Base-by-base conservation (phyloP, 35 echinoderm and acorn worm species). In the Ophioderma brevispina region DNA sequence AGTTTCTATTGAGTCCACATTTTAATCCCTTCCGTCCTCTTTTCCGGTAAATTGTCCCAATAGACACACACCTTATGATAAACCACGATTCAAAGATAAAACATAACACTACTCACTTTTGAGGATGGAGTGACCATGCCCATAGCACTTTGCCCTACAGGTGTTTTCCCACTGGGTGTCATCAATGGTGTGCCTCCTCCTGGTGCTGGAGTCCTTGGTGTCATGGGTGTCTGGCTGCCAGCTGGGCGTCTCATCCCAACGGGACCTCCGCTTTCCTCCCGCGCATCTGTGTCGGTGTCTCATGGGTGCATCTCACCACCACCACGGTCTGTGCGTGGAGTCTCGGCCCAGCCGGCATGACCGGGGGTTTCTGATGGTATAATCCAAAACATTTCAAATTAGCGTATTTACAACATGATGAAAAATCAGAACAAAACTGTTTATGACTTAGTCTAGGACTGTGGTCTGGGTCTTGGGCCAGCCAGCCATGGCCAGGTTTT, bases 311-410 rank as follows among this genome's bases (percentile, higher is more conserved):
- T 92, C 86, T 81, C 86, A 59, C 93, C 94, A 32, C 96, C 93
- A 0, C 90, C 97, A 84, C 97, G 90, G 82, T 99, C 97, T 77
- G 97, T 99, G 23, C 97, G 97, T 13, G 97, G 97, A 64, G 97
- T 99, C n/a, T 99, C 94, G 11, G 93, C 97, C 97, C 97, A 99
- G 0, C 97, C 97, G 43, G 94, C 97, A 93, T 99, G 97, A 23
- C 97, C 97, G 80, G 97, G 97, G 76, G 97, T 99, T 93, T 95
- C 97, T 99, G n/a, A n/a, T n/a, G n/a, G n/a, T n/a, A n/a, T n/a
- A n/a, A n/a, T n/a, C n/a, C n/a, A n/a, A n/a, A n/a, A n/a, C n/a
- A n/a, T n/a, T n/a, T n/a, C n/a, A n/a, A n/a, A n/a, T n/a, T n/a
- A n/a, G n/a, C n/a, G n/a, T n/a, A n/a, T n/a, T n/a, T n/a, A n/a